Percentiles rank a stretch among this genome's conserved stretches.
Evolutionary conservation across 2,888 invertebrate species (phyloP).

Genomic region (Sinopyrophorus schimmeli): DNA sequence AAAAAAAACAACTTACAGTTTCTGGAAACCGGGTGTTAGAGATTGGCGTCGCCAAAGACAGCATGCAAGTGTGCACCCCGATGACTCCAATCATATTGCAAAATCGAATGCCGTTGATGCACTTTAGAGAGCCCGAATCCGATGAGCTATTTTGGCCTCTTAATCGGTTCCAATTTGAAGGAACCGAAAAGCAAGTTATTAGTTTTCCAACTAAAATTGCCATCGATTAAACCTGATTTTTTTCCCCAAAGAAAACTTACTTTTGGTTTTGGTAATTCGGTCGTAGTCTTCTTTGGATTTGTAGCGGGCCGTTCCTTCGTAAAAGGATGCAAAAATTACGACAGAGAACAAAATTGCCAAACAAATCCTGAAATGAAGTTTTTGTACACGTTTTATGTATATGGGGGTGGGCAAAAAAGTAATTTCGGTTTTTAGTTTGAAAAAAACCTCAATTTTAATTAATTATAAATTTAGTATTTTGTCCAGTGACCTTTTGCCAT

Average conservation of each 20-base stretch:
- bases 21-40: conserved; percentile 20
- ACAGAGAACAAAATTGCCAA: neutral
- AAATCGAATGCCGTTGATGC: conserved; percentile 29
- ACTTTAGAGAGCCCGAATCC: conserved; percentile 10
- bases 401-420: no score
- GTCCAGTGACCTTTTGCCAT: no score
- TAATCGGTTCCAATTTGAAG: conserved; percentile 27
- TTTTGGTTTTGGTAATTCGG: neutral
- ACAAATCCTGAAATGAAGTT: conserved; percentile 2
- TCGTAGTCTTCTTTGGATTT: conserved; percentile 8
- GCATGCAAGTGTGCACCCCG: conserved; percentile 22
- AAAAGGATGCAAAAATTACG: neutral
- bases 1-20: conserved; percentile 13
- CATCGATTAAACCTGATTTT: no score
- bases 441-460: no score
- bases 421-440: no score
- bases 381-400: no score
- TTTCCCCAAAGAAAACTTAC: no score
- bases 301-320: conserved; percentile 8
- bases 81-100: conserved; percentile 27
- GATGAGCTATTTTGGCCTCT: conserved; percentile 4
- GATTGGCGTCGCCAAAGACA: conserved; percentile 5
- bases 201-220: no score
- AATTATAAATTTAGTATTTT: no score
- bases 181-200: conserved; percentile 25